Evolutionary conservation across 2,113 vertebrate species (phyloP), one percentile per base, ranked within the genome.

Genomic region (Acinonyx jubatus): DNA sequence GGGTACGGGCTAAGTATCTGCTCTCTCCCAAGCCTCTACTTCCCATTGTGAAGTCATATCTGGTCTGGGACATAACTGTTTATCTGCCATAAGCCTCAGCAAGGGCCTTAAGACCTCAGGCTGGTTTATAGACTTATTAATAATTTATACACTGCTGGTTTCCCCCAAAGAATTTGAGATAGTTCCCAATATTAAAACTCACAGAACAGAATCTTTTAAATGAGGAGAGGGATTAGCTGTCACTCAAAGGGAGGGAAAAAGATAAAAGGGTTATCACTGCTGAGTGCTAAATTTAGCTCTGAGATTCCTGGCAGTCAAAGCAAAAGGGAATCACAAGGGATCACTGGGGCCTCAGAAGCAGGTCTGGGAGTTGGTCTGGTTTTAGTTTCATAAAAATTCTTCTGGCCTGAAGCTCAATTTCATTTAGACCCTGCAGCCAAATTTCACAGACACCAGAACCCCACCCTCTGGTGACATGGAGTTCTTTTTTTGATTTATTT

Each of bases 1-100:
- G 55, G 98, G 98, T 98, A 98, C 7, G 69, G 88, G 92, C 96
- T 97, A 98, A 98, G 95, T 98, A 95, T 91, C 84, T 96, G 38
- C n/a, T 88, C 3, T 63, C 74, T 83, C 36, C 48, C 57, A 11
- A 81, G 31, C 41, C 21, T 25, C 27, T 11, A 10, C 23, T 41
- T 92, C 38, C 21, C 36, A 81, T 25, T 73, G 76, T n/a, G 38
- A 92, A 68, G 69, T 78, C 31, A 5, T 33, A 7, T 88, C n/a
- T 92, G 78, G 10, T 89, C 89, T 93, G 66, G 36, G 68, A 69
- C 31, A 83, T 16, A 82, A 1, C 19, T 91, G 19, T 45, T 13
- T 21, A 36, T 68, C 68, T 57, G 25, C 73, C 55, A 81, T 57
- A 45, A 57, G 52, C 29, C 31, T 74, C 0, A 83, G 80, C 27